A percentile compares a stretch with the other conserved stretches of the same genome.
Conservation (phyloP, 1,140 invertebrate species). For the Yoshiicerus persimilis region DNA sequence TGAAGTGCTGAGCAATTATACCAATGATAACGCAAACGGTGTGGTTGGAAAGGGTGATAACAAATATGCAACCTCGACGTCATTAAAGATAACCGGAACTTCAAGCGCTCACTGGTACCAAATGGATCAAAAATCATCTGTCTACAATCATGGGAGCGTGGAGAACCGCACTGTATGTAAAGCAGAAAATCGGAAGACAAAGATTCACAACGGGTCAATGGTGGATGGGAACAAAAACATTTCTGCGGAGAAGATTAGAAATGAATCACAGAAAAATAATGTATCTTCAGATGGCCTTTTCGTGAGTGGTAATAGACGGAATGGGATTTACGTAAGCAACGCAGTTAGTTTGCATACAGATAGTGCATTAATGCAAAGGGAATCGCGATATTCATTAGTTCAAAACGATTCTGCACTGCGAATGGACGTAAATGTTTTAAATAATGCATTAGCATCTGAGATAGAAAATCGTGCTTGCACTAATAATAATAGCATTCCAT, state of each 20-base stretch:
- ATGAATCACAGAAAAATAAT: neutral
- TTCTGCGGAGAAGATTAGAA: neutral
- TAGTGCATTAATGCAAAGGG: neutral
- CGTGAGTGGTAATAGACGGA: slow-evolving; percentile 26
- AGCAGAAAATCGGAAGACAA: neutral
- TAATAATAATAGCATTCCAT: neutral
- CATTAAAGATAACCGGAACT: neutral
- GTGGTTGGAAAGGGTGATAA: neutral
- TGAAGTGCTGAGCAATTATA: slow-evolving; percentile 29
- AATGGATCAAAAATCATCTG: neutral
- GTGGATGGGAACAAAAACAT: neutral
- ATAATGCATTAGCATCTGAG: neutral
- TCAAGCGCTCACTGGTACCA: neutral
- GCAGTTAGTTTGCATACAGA: slow-evolving; percentile 3
- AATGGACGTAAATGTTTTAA: neutral
- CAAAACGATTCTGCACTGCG: neutral
- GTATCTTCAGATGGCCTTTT: neutral
- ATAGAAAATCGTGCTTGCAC: neutral
- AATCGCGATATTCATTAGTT: neutral
- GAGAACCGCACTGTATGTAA: neutral
- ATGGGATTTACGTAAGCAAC: slow-evolving; percentile 45
- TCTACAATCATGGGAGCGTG: neutral
- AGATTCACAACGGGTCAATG: neutral
- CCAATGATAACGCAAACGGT: neutral
- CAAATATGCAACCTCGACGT: neutral